Evolutionary conservation across 2,797 vertebrate species (phyloP).

Genomic region (Platyrinchus mystaceus): DNA sequence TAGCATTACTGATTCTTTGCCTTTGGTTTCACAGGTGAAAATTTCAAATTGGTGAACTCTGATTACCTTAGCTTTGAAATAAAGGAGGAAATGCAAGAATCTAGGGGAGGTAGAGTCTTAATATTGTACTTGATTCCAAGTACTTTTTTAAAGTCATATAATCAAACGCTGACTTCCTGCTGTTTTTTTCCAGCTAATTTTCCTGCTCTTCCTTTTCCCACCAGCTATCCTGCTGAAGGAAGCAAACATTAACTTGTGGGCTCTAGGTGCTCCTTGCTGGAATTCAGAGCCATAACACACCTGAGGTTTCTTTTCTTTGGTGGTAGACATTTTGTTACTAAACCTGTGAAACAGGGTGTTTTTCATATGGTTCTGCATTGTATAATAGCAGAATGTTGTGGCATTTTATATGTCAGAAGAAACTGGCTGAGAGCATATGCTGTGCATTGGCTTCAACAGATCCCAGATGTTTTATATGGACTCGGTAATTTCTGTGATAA

Average conservation of each 20-base stretch:
- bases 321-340: not conserved
- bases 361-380: not conserved
- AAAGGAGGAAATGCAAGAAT: not conserved
- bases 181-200: not conserved
- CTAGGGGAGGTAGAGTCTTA: not conserved
- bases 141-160: not conserved
- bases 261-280: not conserved
- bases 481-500: not conserved
- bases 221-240: not conserved
- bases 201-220: not conserved
- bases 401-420: not conserved
- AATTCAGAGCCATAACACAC: not conserved
- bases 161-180: not conserved
- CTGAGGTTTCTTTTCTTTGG: not conserved
- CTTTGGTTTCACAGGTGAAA: not conserved
- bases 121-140: not conserved
- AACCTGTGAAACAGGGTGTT: not conserved
- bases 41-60: not conserved
- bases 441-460: conserved; percentile 15
- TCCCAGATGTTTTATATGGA: conserved; percentile 17
- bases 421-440: not conserved
- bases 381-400: conserved; percentile 37
- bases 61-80: not conserved
- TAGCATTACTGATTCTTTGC: not conserved
- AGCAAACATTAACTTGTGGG: not conserved